phyloP scores from a whole-genome alignment of 1,140 invertebrate species.

The Euwallacea similis region DNA sequence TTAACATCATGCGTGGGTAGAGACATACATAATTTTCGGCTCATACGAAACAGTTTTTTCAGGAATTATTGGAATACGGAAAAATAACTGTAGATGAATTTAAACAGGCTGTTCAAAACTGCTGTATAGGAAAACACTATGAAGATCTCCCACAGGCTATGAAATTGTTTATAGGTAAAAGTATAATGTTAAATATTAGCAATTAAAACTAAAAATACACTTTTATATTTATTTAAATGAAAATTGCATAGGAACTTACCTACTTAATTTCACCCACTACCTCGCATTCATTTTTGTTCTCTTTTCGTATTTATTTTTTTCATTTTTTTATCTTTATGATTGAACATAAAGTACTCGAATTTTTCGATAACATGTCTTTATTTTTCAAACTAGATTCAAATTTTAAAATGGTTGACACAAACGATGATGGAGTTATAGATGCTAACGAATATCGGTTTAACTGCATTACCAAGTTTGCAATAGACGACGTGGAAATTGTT shows the following conservation, averaged over 20 bases:
- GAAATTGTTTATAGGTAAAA: constrained; percentile 70
- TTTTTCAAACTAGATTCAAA: constrained; percentile 61
- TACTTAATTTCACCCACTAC: too few species aligned
- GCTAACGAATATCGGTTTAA: constrained; percentile 81
- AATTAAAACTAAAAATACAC: too few species aligned
- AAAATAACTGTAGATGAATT: constrained; percentile 80
- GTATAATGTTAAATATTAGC: too few species aligned
- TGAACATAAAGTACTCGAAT: not conserved
- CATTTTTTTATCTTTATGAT: not conserved
- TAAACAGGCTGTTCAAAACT: constrained; percentile 77
- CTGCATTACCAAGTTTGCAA: constrained; percentile 75
- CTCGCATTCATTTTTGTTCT: too few species aligned
- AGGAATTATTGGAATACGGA: constrained; percentile 67
- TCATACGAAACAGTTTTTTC: not conserved
- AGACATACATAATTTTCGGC: too few species aligned
- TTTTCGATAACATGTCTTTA: not conserved
- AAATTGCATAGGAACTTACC: too few species aligned
- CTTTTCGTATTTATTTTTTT: not conserved
- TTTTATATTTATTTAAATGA: too few species aligned
- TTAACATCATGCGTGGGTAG: too few species aligned
- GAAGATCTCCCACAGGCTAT: constrained; percentile 78
- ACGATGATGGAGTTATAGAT: constrained; percentile 75
- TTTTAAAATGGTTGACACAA: constrained; percentile 78
- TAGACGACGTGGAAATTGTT: constrained; percentile 71
- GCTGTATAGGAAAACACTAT: constrained; percentile 75